Percentiles rank a stretch among this genome's conserved stretches.
Conservation (phyloP, 2,113 vertebrate genomes). For the Clarias magur region DNA sequence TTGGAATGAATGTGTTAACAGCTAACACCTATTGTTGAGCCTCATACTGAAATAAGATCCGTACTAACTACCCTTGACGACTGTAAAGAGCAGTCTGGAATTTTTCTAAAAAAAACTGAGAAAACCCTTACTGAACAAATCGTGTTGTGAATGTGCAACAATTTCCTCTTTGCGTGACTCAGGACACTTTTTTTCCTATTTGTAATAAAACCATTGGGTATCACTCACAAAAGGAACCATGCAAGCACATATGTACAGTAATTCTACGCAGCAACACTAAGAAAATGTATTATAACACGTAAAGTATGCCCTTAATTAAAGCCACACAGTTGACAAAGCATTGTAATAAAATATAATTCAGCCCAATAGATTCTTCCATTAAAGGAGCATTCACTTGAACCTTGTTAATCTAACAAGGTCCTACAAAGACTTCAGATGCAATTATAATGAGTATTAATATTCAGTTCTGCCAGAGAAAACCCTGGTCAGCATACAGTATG, state of each 20-base stretch:
- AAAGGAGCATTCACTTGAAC: background rate
- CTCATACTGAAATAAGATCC: conserved; percentile 58
- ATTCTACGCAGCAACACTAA: background rate
- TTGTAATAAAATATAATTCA: background rate
- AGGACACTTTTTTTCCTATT: background rate
- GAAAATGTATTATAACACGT: background rate
- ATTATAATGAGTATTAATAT: conserved; percentile 4
- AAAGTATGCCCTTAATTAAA: background rate
- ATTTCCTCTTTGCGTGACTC: background rate
- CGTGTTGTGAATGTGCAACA: background rate
- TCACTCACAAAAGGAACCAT: background rate
- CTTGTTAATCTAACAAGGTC: conserved; percentile 16
- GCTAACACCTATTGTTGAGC: conserved; percentile 50
- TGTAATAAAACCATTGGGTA: background rate
- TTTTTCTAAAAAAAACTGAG: background rate
- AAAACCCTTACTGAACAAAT: background rate
- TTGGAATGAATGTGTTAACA: background rate
- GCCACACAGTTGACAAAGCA: background rate
- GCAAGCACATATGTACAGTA: background rate
- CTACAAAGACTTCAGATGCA: background rate
- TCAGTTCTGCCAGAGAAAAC: background rate
- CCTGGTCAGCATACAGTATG: background rate
- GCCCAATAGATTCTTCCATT: background rate
- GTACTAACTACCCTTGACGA: background rate
- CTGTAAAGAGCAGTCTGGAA: background rate